Evolutionary conservation across 2,113 vertebrate species (phyloP).

Genomic region (Anoplopoma fimbria): DNA sequence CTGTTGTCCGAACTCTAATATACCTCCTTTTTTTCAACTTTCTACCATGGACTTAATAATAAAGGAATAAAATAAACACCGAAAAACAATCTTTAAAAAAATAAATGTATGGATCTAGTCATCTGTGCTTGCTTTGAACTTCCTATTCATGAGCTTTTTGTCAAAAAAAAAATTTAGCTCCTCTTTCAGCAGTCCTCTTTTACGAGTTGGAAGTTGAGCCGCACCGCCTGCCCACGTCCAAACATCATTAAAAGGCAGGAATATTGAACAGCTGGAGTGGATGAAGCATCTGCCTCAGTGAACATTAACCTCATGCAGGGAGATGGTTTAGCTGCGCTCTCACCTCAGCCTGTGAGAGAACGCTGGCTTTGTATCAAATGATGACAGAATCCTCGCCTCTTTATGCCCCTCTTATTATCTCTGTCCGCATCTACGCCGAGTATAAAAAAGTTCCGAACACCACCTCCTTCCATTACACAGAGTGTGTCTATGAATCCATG

Average conservation of each 20-base stretch:
- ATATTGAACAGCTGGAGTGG: conserved; percentile 43
- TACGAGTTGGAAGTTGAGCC: conserved; percentile 4
- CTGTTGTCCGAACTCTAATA: no score
- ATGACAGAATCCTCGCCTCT: conserved; percentile 20
- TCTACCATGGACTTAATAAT: no score
- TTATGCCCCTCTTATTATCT: conserved; percentile 38
- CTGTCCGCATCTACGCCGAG: conserved; percentile 6
- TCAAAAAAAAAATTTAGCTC: neutral
- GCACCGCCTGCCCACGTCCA: conserved; percentile 5
- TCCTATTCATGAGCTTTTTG: neutral
- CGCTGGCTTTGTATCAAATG: conserved; percentile 34
- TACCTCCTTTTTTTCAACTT: no score
- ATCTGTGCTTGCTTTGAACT: neutral
- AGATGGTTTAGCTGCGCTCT: conserved; percentile 32
- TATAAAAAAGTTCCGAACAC: conserved; percentile 19
- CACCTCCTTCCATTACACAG: conserved; percentile 18
- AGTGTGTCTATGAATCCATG: conserved; percentile 7
- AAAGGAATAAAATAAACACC: neutral
- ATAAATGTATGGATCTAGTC: neutral
- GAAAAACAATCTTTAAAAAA: neutral
- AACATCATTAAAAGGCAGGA: conserved; percentile 53
- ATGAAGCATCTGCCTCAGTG: conserved; percentile 48
- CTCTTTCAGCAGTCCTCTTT: conserved; percentile 1
- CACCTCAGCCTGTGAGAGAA: conserved; percentile 27
- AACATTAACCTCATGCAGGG: conserved; percentile 52